Percentiles rank a stretch among this genome's conserved stretches.
These are phyloP conservation scores for Wasmannia auropunctata DNA, from an alignment of 1,140 invertebrate genomes.

Conservation along the genomic window DNA sequence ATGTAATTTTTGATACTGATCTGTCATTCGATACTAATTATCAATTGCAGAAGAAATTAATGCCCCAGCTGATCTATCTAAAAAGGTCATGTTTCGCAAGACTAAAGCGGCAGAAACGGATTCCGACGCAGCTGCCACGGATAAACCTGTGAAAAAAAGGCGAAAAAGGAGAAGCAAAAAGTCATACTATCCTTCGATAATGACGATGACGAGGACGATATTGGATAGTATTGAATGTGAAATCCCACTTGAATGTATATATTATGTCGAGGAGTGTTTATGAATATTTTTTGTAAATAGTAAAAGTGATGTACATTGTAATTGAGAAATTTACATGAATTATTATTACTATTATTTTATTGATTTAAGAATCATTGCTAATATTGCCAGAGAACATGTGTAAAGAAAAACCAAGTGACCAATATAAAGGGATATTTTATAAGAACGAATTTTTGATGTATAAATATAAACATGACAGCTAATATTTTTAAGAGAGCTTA, in stretches of 20 bases:
- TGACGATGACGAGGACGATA: slow-evolving; percentile 80
- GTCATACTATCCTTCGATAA: slow-evolving; percentile 85
- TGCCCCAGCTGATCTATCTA: slow-evolving; percentile 85
- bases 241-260: slow-evolving; percentile 45
- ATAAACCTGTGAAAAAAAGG: slow-evolving; percentile 76
- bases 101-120: slow-evolving; percentile 70
- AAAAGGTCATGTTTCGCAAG: slow-evolving; percentile 86
- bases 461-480: not conserved
- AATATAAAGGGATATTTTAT: not conserved
- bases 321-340: not conserved
- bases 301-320: not conserved
- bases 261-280: not conserved
- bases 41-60: slow-evolving; percentile 84
- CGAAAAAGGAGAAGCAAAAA: slow-evolving; percentile 82
- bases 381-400: not conserved
- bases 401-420: not conserved
- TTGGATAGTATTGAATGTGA: not conserved
- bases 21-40: slow-evolving; percentile 1
- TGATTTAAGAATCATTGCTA: not conserved
- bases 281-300: slow-evolving; percentile 18
- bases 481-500: not conserved
- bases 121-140: not conserved
- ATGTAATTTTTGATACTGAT: not conserved
- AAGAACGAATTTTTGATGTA: not conserved
- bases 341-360: not conserved